These are phyloP conservation scores for Gambusia affinis DNA, from an alignment of 2,113 vertebrate genomes.

Conservation along the genomic window DNA sequence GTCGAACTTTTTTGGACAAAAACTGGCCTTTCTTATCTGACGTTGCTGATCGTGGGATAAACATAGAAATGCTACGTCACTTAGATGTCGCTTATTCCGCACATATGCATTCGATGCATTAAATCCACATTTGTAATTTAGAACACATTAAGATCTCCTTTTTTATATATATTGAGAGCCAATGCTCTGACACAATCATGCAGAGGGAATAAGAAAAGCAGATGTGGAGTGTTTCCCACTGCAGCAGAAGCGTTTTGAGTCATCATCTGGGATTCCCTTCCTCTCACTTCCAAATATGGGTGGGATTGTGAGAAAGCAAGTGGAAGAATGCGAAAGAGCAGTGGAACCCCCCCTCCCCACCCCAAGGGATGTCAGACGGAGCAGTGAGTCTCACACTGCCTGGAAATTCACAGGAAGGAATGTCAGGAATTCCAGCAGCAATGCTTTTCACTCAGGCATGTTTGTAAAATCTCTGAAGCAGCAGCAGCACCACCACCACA, in stretches of 20 bases:
- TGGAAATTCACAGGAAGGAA: constrained; percentile 74
- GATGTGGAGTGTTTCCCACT: constrained; percentile 77
- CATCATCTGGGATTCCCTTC: constrained; percentile 82
- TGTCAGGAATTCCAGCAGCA: constrained; percentile 65
- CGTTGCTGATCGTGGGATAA: constrained; percentile 39
- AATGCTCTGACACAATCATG: constrained; percentile 37
- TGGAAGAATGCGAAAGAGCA: constrained; percentile 69
- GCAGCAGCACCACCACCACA: constrained; percentile 10
- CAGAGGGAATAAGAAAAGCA: constrained; percentile 65
- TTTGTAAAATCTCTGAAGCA: constrained; percentile 49
- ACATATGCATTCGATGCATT: constrained; percentile 2
- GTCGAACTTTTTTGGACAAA: constrained; percentile 8
- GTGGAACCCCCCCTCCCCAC: constrained; percentile 62
- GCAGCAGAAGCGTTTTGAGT: constrained; percentile 68
- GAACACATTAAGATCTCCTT: constrained; percentile 21
- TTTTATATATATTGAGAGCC: constrained; percentile 26
- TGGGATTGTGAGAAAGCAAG: constrained; percentile 67
- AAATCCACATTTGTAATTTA: constrained; percentile 44
- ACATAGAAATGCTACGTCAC: constrained; percentile 52
- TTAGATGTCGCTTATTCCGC: constrained; percentile 25
- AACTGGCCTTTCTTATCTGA: constrained; percentile 23
- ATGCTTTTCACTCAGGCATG: constrained; percentile 52
- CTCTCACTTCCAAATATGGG: constrained; percentile 81
- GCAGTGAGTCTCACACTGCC: constrained; percentile 63
- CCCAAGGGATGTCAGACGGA: constrained; percentile 72